Evolutionary conservation across 2,888 invertebrate genomes (phyloP), one percentile per base, ranked within the genome.

Genomic region (Congeria kusceri): DNA sequence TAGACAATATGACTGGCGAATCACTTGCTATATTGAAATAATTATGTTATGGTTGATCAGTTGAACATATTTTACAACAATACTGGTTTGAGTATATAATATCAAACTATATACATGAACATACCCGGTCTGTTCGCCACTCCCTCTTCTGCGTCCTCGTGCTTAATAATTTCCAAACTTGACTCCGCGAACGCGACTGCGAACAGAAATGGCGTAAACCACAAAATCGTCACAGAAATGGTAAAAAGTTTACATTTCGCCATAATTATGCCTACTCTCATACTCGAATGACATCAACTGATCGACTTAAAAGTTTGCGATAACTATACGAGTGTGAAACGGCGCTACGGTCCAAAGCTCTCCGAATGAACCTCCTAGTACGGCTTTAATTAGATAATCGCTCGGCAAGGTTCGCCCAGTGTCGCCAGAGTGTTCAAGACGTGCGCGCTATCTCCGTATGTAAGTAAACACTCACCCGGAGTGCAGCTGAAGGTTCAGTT

Each of bases 311-410:
- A 39, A 64, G 29, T 27, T 20, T 47, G 39, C 59, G 67, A 66
- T 77, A 77, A 71, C 67, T 71, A 25, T 49, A 53, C 61, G n/a
- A 29, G 61, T 66, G 66, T 77, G 56, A 49, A 61, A 64, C 63
- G 29, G 61, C 72, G 77, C 71, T 67, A 77, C 67, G 77, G 71
- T 61, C 77, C 53, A 67, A 77, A 57, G 77, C 66, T 13, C 71
- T 49, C 72, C 77, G 71, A 61, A 67, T 44, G 58, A 53, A 32
- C 61, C 63, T 49, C 73, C 73, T 74, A 67, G 73, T 74, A 74
- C 73, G 67, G 61, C 23, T 58, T 56, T 67, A 59, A 58, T 71
- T 71, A 66, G 71, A 77, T 62, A 49, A 63, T 39, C 39, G 39
- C 39, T 39, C 39, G 39, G 39, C 15, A 39, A 39, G 9, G 3